phyloP scores from a whole-genome alignment of 2,888 invertebrate genomes.

The Apamea epomidion region DNA sequence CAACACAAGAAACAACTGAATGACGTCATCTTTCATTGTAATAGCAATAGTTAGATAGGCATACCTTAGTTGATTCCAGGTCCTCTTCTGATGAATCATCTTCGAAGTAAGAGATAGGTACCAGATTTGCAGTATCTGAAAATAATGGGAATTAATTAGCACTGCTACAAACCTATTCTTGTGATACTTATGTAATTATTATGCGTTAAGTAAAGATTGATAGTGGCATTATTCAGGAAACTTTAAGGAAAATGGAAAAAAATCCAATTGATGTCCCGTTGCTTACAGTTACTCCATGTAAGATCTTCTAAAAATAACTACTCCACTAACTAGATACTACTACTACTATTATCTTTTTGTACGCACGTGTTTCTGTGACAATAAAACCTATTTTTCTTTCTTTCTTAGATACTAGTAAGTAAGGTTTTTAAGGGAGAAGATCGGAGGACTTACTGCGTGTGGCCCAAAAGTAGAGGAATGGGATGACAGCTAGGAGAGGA shows the following conservation, averaged over 20 bases:
- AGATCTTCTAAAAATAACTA: background rate
- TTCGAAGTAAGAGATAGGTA: constrained; percentile 74
- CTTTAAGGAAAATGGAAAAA: background rate
- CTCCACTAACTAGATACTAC: too few species aligned
- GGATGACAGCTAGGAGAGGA: constrained; percentile 78
- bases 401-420: background rate
- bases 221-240: background rate
- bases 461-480: constrained; percentile 83
- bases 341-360: too few species aligned
- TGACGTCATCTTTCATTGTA: constrained; percentile 14
- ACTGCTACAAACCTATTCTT: background rate
- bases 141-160: constrained; percentile 37
- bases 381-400: too few species aligned
- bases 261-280: too few species aligned
- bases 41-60: background rate
- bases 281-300: background rate
- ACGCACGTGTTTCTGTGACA: too few species aligned
- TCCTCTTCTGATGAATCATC: constrained; percentile 84
- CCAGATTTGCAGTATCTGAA: constrained; percentile 75
- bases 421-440: background rate
- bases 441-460: constrained; percentile 75
- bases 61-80: constrained; percentile 78
- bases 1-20: constrained; percentile 3
- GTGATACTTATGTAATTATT: background rate
- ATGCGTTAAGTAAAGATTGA: background rate